Conservation (phyloP, 2,113 vertebrate species). For the Semnornis frantzii region DNA sequence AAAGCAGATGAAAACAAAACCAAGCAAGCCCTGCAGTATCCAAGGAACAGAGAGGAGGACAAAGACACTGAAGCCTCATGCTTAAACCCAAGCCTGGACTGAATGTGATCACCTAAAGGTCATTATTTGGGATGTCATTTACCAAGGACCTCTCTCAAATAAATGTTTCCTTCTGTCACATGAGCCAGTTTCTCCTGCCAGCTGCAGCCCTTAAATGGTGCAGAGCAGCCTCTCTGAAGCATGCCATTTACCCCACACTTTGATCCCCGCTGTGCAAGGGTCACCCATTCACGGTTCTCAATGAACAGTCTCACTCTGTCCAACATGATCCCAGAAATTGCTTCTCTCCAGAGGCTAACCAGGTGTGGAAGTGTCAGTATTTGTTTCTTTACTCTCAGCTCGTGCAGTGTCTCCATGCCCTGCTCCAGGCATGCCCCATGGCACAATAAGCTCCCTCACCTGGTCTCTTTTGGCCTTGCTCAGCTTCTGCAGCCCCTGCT, state of each 20-base stretch:
- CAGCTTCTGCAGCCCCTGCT: background rate
- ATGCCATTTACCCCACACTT: constrained; percentile 58
- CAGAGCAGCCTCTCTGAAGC: constrained; percentile 58
- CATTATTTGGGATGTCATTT: constrained; percentile 30
- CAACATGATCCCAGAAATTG: constrained; percentile 63
- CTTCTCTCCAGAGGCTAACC: constrained; percentile 49
- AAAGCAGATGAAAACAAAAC: constrained; percentile 27
- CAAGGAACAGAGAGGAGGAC: background rate
- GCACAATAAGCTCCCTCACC: constrained; percentile 38
- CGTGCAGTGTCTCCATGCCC: background rate
- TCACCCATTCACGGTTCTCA: constrained; percentile 58
- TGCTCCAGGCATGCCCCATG: constrained; percentile 9
- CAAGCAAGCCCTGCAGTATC: background rate
- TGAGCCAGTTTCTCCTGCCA: constrained; percentile 23
- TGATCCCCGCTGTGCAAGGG: constrained; percentile 54
- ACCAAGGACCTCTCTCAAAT: constrained; percentile 51
- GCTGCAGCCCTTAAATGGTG: constrained; percentile 46
- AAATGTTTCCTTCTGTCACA: constrained; percentile 57
- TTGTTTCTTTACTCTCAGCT: constrained; percentile 60
- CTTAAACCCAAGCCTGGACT: background rate
- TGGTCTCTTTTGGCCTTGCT: constrained; percentile 33
- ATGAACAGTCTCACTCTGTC: constrained; percentile 54
- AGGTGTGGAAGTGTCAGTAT: constrained; percentile 59
- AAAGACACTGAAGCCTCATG: background rate
- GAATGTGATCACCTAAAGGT: constrained; percentile 2